phyloP scores from a whole-genome alignment of 2,797 vertebrate genomes.

The Apogon talboti region DNA sequence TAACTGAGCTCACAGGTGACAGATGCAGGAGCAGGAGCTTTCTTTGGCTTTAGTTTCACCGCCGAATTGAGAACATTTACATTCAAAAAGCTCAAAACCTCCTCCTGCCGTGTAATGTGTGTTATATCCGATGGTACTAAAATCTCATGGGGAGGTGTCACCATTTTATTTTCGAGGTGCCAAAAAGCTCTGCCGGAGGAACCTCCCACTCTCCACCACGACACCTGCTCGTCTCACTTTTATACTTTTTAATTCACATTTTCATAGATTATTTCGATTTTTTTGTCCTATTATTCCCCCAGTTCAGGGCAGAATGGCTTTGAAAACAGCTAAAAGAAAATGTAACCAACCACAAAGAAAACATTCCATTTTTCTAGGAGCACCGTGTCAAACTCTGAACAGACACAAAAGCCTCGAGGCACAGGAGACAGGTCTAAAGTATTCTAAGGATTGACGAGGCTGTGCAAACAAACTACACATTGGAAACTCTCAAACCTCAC shows the following conservation, averaged over 20 bases:
- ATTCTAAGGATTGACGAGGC: conserved; percentile 66
- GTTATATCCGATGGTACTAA: neutral
- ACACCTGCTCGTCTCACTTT: conserved; percentile 50
- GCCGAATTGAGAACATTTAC: conserved; percentile 56
- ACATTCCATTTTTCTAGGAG: conserved; percentile 55
- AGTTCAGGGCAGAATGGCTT: conserved; percentile 34
- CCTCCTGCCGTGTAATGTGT: conserved; percentile 1
- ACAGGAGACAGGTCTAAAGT: conserved; percentile 77
- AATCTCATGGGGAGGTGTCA: conserved; percentile 27
- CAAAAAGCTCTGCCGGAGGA: conserved; percentile 24
- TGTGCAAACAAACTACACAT: conserved; percentile 82
- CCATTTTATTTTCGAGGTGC: conserved; percentile 47
- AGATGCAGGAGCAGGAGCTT: conserved; percentile 31
- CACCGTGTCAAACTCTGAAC: conserved; percentile 64
- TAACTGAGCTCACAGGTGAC: conserved; percentile 38
- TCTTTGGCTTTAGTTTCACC: conserved; percentile 43
- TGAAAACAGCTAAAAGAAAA: conserved; percentile 41
- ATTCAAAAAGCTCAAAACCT: conserved; percentile 55
- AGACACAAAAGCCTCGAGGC: conserved; percentile 73
- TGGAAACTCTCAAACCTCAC: conserved; percentile 77
- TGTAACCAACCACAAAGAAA: conserved; percentile 59
- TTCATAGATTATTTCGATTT: conserved; percentile 50
- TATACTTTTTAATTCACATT: conserved; percentile 43
- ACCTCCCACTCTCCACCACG: conserved; percentile 3
- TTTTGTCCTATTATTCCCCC: conserved; percentile 46